Base-by-base conservation (phyloP, 2,113 vertebrate species). In the Grallaria varia region DNA sequence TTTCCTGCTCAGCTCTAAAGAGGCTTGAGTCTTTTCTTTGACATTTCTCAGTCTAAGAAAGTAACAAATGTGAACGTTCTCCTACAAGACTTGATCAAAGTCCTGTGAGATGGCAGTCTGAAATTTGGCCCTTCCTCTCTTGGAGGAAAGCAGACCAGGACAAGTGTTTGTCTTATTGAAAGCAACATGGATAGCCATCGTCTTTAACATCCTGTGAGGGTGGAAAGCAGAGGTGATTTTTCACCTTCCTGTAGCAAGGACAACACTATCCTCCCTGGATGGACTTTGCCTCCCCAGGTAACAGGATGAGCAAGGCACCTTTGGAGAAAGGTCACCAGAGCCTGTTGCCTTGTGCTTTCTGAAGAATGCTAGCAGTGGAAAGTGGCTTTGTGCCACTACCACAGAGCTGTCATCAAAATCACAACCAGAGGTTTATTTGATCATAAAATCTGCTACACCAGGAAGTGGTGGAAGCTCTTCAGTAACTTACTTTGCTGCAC, bases 131-230 rank as follows among this genome's bases (percentile, higher is more conserved):
- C 28, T 72, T 37, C 14, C 21, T 53, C 55, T 81, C 24, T 9
- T 2, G 1, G 28, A 86, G 6, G 1, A 23, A 67, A 37, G 35
- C 7, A 53, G 66, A 74, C 42, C 0, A 0, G 18, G 31, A 12
- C 49, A 84, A 40, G 10, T 45, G 53, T 64, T 77, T 77, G 45
- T 84, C 58, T 58, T 80, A 73, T 35, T 76, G 63, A 62, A 77
- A 58, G 45, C 80, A 74, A 69, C 22, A 49, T 18, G 9, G 50
- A 47, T 40, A 20, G 5, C 42, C 66, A 5, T 71, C 59, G 64
- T 53, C 67, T 91, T 67, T 78, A 89, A 87, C 90, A 93, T 35
- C 66, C 30, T 31, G 31, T 14, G 8, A 49, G 21, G 19, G 15
- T 18, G 9, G 35, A 87, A 89, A 78, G 56, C 52, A 78, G 52